These are phyloP conservation scores for Abrostola tripartita DNA, from an alignment of 2,888 invertebrate genomes.

Conservation along the genomic window DNA sequence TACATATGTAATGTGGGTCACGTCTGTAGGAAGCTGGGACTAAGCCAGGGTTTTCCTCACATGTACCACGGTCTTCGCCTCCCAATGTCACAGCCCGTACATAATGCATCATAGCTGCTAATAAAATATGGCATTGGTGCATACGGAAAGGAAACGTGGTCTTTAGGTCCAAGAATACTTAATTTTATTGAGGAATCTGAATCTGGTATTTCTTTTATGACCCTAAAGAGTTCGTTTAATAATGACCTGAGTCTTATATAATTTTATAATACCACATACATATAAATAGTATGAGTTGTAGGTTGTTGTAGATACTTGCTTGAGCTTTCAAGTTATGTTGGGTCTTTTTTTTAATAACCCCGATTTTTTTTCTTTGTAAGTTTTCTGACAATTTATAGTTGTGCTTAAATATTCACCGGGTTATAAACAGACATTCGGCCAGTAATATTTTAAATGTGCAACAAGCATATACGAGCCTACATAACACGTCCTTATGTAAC, in stretches of 20 bases:
- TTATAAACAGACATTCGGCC: constrained; percentile 23
- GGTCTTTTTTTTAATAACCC: not conserved
- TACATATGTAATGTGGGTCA: constrained; percentile 64
- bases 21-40: constrained; percentile 69
- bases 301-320: too few relatives aligned
- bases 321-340: too few relatives aligned
- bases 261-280: too few relatives aligned
- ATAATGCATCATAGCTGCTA: constrained; percentile 29
- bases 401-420: not conserved
- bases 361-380: not conserved
- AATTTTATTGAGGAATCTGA: too few relatives aligned
- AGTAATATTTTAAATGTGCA: constrained; percentile 31
- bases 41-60: constrained; percentile 67
- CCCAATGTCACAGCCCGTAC: constrained; percentile 46
- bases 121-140: constrained; percentile 46
- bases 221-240: too few relatives aligned
- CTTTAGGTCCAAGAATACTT: too few relatives aligned
- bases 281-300: too few relatives aligned
- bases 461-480: constrained; percentile 25
- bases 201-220: too few relatives aligned
- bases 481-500: constrained; percentile 43
- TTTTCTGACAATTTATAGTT: constrained; percentile 1
- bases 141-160: constrained; percentile 18
- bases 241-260: too few relatives aligned
- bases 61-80: constrained; percentile 29